Percentiles rank a stretch among this genome's conserved stretches.
Conservation (phyloP, 2,888 invertebrate genomes). For the Epinotia demarniana region DNA sequence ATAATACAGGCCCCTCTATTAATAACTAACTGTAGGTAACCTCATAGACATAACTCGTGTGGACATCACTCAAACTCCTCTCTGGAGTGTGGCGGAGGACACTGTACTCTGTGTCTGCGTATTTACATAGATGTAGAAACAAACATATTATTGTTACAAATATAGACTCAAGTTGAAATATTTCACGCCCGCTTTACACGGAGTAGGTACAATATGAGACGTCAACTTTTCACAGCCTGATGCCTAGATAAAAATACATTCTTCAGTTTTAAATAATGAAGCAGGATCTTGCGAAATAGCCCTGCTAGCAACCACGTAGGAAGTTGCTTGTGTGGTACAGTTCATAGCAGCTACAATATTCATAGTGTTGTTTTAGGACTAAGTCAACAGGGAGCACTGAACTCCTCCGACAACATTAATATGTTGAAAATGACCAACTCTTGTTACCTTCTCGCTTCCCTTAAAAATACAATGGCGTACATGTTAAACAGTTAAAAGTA, state of each 20-base stretch:
- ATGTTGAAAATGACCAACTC: constrained; percentile 65
- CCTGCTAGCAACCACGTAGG: neutral
- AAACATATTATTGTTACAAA: too few species aligned
- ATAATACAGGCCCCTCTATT: too few species aligned
- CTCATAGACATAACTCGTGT: neutral
- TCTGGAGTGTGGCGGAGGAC: too few species aligned
- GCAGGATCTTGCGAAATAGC: neutral
- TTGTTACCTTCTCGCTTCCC: constrained; percentile 37
- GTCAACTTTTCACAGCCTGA: neutral
- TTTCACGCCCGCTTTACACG: too few species aligned
- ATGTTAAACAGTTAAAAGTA: constrained; percentile 5
- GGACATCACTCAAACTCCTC: too few species aligned
- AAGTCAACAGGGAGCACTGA: constrained; percentile 59
- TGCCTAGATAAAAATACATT: constrained; percentile 2
- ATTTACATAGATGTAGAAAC: too few species aligned
- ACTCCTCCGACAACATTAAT: constrained; percentile 66
- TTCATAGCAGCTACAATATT: constrained; percentile 56
- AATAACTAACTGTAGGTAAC: neutral
- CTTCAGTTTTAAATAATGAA: constrained; percentile 4
- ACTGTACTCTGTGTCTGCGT: too few species aligned
- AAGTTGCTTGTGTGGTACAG: constrained; percentile 42
- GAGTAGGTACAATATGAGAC: neutral
- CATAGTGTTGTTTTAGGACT: constrained; percentile 71
- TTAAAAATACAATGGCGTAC: constrained; percentile 38
- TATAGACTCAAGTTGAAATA: too few species aligned